A percentile compares a stretch with the other conserved stretches of the same genome.
phyloP scores from a whole-genome alignment of 2,888 invertebrate species.

The Hermaeophaga mercurialis region DNA sequence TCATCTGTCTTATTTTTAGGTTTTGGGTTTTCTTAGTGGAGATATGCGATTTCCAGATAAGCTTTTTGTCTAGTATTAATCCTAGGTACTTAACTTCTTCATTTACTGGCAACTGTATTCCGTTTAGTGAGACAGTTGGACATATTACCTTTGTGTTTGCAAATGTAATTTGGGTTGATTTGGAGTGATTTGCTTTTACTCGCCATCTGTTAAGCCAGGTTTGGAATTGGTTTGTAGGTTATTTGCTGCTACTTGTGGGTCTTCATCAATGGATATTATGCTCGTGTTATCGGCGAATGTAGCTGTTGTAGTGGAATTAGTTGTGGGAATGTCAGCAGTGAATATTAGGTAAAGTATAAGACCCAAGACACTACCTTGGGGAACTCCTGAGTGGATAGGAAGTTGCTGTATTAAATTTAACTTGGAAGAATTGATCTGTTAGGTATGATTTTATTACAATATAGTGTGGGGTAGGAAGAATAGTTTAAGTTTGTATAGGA shows the following conservation, averaged over 20 bases:
- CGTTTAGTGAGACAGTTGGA: not conserved
- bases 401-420: not conserved
- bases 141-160: not conserved
- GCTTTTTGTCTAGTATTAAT: not conserved
- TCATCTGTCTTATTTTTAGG: not conserved
- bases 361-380: not conserved
- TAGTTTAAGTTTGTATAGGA: not conserved
- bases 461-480: not conserved
- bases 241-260: not conserved
- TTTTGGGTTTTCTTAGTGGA: not conserved
- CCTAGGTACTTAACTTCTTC: not conserved
- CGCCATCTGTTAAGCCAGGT: not conserved
- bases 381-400: not conserved
- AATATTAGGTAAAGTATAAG: not conserved
- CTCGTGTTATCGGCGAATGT: not conserved
- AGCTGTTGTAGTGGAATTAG: not conserved
- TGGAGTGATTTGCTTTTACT: not conserved
- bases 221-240: not conserved
- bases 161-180: not conserved
- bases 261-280: not conserved
- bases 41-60: not conserved
- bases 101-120: not conserved
- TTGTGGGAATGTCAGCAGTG: not conserved
- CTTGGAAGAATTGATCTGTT: not conserved
- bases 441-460: not conserved